Evolutionary conservation across 2,113 vertebrate species (phyloP).

Genomic region (Oenanthe oenanthe): DNA sequence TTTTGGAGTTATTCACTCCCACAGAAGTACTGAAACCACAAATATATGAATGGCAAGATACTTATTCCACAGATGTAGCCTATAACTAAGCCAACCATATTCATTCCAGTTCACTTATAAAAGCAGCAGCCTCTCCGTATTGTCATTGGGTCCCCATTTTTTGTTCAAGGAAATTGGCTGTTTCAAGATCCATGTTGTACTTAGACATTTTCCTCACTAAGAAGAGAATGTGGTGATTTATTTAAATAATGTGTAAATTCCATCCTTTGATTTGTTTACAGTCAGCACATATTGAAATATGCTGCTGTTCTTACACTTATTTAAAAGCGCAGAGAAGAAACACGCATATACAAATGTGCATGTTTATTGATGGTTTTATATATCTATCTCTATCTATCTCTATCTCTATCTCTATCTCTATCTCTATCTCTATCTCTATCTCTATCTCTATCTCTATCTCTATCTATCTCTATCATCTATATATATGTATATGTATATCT

Average conservation of each 20-base stretch:
- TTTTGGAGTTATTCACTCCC: not conserved
- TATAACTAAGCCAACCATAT: not conserved
- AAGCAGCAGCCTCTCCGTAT: not conserved
- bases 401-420: no score
- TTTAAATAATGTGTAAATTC: not conserved
- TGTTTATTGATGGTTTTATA: not conserved
- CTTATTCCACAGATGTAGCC: not conserved
- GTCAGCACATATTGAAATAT: not conserved
- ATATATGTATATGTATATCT: no score
- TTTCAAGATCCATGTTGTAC: not conserved
- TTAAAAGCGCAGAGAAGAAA: not conserved
- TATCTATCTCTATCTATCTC: no score
- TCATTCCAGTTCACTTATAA: not conserved
- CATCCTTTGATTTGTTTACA: not conserved
- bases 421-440: no score
- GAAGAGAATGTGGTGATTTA: not conserved
- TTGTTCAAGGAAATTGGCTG: not conserved
- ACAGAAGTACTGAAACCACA: not conserved
- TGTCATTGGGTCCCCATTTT: not conserved
- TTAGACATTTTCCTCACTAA: not conserved
- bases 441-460: no score
- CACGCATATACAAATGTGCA: accelerated
- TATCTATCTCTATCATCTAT: no score
- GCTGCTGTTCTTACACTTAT: not conserved
- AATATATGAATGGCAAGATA: not conserved